Evolutionary conservation across 2,888 invertebrate genomes (phyloP).

Genomic region (Lepetodrilus schrolli): DNA sequence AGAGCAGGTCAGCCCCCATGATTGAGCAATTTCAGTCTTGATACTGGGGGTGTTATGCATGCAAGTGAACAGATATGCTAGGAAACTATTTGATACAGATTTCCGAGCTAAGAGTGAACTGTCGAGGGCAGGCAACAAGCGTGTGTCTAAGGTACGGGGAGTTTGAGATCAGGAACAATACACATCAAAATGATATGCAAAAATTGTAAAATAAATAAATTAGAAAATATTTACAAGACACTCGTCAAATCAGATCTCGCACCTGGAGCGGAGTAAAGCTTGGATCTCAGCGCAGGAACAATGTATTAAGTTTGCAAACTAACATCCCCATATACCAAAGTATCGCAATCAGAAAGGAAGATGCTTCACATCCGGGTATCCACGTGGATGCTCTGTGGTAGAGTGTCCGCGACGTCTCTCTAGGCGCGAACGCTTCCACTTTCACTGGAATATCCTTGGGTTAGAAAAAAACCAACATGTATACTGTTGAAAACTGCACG

Average conservation of each 20-base stretch:
- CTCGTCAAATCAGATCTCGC: background rate
- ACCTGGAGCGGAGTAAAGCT: constrained; percentile 22
- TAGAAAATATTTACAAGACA: constrained; percentile 30
- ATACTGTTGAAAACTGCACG: background rate
- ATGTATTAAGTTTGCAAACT: no score
- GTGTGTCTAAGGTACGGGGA: no score
- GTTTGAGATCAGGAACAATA: constrained; percentile 22
- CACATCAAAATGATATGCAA: constrained; percentile 33
- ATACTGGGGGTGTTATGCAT: no score
- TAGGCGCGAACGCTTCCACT: background rate
- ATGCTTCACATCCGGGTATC: background rate
- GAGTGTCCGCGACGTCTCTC: background rate
- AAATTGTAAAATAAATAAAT: constrained; percentile 31
- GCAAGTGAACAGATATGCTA: no score
- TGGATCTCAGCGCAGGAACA: constrained; percentile 3
- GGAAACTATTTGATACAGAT: no score
- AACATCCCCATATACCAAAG: constrained; percentile 10
- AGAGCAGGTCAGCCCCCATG: no score
- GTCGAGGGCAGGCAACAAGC: no score
- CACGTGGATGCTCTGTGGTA: background rate
- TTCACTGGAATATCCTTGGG: constrained; percentile 17
- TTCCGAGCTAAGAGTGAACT: no score
- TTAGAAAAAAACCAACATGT: background rate
- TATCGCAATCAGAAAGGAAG: background rate
- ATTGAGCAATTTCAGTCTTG: no score